phyloP scores from a whole-genome alignment of 2,797 vertebrate species.

The Pseudochaenichthys georgianus region DNA sequence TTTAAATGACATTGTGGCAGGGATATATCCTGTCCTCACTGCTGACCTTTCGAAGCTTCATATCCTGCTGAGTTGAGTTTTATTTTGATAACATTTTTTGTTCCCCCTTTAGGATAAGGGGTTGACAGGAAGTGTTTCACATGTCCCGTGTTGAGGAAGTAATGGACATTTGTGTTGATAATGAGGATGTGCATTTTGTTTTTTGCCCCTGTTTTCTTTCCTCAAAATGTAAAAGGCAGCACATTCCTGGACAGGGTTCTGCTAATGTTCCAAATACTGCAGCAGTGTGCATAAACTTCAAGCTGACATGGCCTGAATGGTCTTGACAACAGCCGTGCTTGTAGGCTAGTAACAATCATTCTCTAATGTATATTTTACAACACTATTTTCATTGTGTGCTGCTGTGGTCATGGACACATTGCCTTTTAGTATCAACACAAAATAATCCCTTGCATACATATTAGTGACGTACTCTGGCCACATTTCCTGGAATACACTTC shows the following conservation, averaged over 20 bases:
- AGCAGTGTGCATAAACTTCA: slow-evolving; percentile 9
- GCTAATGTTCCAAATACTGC: slow-evolving; percentile 25
- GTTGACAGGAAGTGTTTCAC: slow-evolving; percentile 15
- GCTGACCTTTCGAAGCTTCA: slow-evolving; percentile 4
- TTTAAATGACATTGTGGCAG: background rate
- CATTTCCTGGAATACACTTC: slow-evolving; percentile 39
- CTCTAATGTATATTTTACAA: background rate
- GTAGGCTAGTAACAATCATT: background rate
- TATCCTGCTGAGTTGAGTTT: slow-evolving; percentile 7
- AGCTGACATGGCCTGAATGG: background rate
- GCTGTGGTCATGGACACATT: background rate
- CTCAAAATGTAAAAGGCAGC: slow-evolving; percentile 44
- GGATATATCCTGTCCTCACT: background rate
- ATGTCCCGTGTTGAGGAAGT: slow-evolving; percentile 28
- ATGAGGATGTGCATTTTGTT: slow-evolving; percentile 48
- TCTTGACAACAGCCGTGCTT: background rate
- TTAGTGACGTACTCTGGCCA: background rate
- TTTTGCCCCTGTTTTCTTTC: slow-evolving; percentile 28
- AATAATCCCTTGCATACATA: background rate
- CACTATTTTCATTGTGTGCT: background rate
- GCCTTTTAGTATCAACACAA: background rate
- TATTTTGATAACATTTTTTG: background rate
- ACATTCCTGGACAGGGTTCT: slow-evolving; percentile 47
- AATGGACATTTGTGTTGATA: slow-evolving; percentile 26
- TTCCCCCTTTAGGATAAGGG: background rate